Conservation (phyloP, 1,140 invertebrate species). For the Ceratoteleas bidentatus region DNA sequence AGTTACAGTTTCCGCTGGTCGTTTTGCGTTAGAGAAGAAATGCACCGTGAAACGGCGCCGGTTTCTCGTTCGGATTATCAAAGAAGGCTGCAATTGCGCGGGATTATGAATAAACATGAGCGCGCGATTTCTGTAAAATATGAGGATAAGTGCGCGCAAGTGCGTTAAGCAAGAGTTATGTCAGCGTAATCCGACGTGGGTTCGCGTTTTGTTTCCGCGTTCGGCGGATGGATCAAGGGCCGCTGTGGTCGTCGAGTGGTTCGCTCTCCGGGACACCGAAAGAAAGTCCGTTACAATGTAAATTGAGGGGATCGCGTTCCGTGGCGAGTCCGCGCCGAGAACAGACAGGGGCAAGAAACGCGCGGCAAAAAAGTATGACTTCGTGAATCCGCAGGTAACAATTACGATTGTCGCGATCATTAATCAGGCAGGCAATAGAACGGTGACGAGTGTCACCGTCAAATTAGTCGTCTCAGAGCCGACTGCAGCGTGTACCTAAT, state of each 20-base stretch:
- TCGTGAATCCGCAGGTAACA: conserved; percentile 4
- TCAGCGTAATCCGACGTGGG: no score
- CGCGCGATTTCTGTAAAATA: conserved; percentile 22
- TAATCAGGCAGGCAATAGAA: conserved; percentile 38
- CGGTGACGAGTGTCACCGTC: conserved; percentile 31
- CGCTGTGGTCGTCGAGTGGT: conserved; percentile 18
- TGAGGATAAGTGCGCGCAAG: conserved; percentile 15
- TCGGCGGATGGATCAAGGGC: conserved; percentile 42
- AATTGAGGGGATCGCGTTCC: no score
- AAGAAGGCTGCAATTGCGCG: not conserved
- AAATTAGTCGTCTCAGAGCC: conserved; percentile 21
- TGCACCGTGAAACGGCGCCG: not conserved
- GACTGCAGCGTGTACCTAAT: conserved; percentile 34
- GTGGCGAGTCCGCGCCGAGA: no score
- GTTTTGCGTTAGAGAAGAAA: not conserved
- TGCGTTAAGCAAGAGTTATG: conserved; percentile 38
- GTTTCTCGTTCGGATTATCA: not conserved
- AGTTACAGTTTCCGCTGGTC: no score
- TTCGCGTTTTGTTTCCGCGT: conserved; percentile 43
- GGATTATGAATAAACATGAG: conserved; percentile 19
- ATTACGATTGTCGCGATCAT: conserved; percentile 37
- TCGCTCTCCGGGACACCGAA: not conserved
- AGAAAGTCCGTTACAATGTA: conserved; percentile 4
- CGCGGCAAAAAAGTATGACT: conserved; percentile 19
- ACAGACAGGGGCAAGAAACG: conserved; percentile 28